Percentiles rank a stretch among this genome's conserved stretches.
These are phyloP conservation scores for Campylomormyrus numenius DNA, from an alignment of 2,113 vertebrate genomes.

Conservation along the genomic window DNA sequence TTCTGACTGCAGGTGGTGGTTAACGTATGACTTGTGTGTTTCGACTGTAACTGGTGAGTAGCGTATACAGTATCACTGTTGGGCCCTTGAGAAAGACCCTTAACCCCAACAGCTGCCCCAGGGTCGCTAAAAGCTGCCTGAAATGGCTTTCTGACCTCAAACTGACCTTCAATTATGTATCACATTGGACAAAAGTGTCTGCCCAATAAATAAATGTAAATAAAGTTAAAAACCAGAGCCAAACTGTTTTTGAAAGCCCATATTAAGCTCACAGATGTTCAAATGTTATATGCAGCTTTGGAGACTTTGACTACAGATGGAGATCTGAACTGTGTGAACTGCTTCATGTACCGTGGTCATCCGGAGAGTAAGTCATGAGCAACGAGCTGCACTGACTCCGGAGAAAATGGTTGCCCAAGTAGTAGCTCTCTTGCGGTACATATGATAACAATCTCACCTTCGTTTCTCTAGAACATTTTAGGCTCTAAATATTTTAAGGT, in stretches of 20 bases:
- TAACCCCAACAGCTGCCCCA: neutral
- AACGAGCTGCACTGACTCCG: neutral
- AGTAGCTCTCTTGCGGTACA: neutral
- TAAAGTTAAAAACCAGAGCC: neutral
- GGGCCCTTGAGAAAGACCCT: neutral
- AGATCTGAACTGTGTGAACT: neutral
- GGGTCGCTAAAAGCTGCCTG: neutral
- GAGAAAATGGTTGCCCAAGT: neutral
- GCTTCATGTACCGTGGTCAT: neutral
- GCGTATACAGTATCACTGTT: neutral
- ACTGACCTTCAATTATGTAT: neutral
- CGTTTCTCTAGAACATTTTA: neutral
- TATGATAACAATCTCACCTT: neutral
- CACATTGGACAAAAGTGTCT: neutral
- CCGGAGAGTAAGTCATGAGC: neutral
- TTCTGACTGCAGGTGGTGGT: neutral
- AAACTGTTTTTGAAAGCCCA: neutral
- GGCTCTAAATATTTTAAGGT: neutral
- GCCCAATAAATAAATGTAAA: neutral
- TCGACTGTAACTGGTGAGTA: neutral
- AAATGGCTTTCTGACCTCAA: neutral
- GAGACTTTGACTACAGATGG: neutral
- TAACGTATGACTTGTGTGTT: neutral
- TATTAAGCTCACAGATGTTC: neutral
- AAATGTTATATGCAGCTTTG: neutral